A percentile compares a stretch with the other conserved stretches of the same genome.
These are phyloP conservation scores for Myopa testacea DNA, from an alignment of 2,888 invertebrate genomes.

Conservation along the genomic window DNA sequence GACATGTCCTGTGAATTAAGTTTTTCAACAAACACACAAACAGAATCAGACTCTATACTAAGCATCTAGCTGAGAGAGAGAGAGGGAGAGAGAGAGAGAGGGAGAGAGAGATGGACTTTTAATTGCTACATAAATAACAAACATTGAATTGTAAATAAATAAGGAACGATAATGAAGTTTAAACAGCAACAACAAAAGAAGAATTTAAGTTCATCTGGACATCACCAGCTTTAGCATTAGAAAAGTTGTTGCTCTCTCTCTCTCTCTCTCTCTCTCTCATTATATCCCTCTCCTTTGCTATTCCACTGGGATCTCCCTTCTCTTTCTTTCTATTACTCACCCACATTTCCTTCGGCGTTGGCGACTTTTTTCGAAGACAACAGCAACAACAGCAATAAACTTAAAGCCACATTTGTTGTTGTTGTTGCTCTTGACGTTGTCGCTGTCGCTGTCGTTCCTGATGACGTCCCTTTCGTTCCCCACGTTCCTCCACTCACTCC, in stretches of 20 bases:
- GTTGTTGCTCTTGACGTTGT: slow-evolving; percentile 25
- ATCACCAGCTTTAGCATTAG: background rate
- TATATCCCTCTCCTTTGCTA: background rate
- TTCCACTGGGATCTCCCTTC: background rate
- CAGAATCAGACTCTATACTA: no score
- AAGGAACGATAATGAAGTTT: background rate
- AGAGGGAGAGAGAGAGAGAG: no score
- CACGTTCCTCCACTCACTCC: background rate
- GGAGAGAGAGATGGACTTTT: no score
- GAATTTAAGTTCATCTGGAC: background rate
- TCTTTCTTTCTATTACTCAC: slow-evolving; percentile 54
- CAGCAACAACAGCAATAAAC: slow-evolving; percentile 52
- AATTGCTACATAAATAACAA: no score
- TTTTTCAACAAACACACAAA: no score
- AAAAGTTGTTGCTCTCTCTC: background rate
- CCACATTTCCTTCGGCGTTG: slow-evolving; percentile 66
- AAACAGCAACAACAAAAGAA: background rate
- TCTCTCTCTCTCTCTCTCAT: background rate
- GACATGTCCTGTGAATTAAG: no score
- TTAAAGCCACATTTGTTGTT: slow-evolving; percentile 48
- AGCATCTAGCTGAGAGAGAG: no score
- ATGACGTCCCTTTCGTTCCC: slow-evolving; percentile 20
- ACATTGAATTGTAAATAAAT: no score
- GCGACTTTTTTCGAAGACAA: slow-evolving; percentile 53
- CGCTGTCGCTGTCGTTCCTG: background rate